phyloP scores from a whole-genome alignment of 1,140 invertebrate genomes.

The Onthophagus taurus region DNA sequence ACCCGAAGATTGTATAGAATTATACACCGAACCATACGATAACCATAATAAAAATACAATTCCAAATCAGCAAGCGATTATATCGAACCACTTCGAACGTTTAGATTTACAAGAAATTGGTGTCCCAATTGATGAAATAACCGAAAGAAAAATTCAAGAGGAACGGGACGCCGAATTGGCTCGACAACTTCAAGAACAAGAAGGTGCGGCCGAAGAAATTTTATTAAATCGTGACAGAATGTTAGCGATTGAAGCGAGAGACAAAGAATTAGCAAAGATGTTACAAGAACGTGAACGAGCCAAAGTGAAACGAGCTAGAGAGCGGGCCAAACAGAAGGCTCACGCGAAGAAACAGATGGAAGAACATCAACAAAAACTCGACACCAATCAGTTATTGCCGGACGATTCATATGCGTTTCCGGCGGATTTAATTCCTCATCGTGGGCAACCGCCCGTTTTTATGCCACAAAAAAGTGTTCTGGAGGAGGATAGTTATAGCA shows the following conservation, averaged over 20 bases:
- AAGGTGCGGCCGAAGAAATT: conserved; percentile 48
- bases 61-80: too few relatives aligned
- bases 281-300: conserved; percentile 77
- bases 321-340: conserved; percentile 56
- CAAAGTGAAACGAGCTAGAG: conserved; percentile 54
- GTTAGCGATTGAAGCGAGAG: conserved; percentile 81
- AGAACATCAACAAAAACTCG: conserved; percentile 34
- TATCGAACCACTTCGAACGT: conserved; percentile 23
- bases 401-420: conserved; percentile 35
- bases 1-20: conserved; percentile 23
- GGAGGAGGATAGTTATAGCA: conserved; percentile 35
- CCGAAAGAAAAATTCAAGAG: conserved; percentile 49
- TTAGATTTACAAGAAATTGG: conserved; percentile 41
- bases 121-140: conserved; percentile 45
- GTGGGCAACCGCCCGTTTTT: conserved; percentile 9
- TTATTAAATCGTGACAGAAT: conserved; percentile 60
- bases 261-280: conserved; percentile 79
- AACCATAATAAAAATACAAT: too few relatives aligned
- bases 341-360: conserved; percentile 48
- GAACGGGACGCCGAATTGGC: conserved; percentile 50
- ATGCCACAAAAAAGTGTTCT: conserved; percentile 15
- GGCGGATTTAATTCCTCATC: conserved; percentile 29
- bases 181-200: conserved; percentile 46
- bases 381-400: conserved; percentile 30
- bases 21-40: conserved; percentile 28